Percentiles rank a stretch among this genome's conserved stretches.
Conservation (phyloP, 2,888 invertebrate species). For the Lingula anatina region DNA sequence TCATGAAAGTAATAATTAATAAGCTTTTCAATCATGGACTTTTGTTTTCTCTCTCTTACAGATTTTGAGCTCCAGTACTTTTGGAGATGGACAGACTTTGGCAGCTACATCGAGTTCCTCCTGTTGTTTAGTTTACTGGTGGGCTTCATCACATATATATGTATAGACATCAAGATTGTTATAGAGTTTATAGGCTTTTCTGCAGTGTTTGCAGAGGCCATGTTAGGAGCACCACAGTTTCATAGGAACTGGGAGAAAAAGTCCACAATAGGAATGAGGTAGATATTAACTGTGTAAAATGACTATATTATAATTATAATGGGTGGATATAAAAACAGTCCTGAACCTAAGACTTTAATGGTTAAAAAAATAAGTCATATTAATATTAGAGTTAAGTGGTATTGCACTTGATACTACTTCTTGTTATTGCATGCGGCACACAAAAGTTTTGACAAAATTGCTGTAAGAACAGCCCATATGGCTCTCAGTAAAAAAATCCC, state of each 20-base stretch:
- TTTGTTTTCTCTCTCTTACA: slow-evolving; percentile 55
- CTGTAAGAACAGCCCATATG: too few relatives aligned
- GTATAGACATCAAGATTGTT: slow-evolving; percentile 68
- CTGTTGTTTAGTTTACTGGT: slow-evolving; percentile 77
- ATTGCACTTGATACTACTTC: too few relatives aligned
- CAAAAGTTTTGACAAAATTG: too few relatives aligned
- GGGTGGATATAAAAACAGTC: too few relatives aligned
- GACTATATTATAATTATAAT: too few relatives aligned
- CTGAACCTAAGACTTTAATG: too few relatives aligned
- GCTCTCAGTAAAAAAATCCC: too few relatives aligned
- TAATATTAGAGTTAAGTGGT: too few relatives aligned
- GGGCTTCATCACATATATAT: slow-evolving; percentile 72
- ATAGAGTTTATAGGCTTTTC: slow-evolving; percentile 91
- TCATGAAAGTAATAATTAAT: too few relatives aligned
- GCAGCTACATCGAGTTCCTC: slow-evolving; percentile 92
- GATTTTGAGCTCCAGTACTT: slow-evolving; percentile 90
- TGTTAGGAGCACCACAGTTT: slow-evolving; percentile 89
- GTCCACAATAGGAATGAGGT: slow-evolving; percentile 81
- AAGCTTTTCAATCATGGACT: background rate
- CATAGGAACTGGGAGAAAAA: slow-evolving; percentile 70
- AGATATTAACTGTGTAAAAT: too few relatives aligned
- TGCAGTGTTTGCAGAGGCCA: slow-evolving; percentile 95
- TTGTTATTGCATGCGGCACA: too few relatives aligned
- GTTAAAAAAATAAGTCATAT: too few relatives aligned
- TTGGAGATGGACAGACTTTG: slow-evolving; percentile 99